These are phyloP conservation scores for Leucania comma DNA, from an alignment of 2,888 invertebrate species.

Conservation along the genomic window DNA sequence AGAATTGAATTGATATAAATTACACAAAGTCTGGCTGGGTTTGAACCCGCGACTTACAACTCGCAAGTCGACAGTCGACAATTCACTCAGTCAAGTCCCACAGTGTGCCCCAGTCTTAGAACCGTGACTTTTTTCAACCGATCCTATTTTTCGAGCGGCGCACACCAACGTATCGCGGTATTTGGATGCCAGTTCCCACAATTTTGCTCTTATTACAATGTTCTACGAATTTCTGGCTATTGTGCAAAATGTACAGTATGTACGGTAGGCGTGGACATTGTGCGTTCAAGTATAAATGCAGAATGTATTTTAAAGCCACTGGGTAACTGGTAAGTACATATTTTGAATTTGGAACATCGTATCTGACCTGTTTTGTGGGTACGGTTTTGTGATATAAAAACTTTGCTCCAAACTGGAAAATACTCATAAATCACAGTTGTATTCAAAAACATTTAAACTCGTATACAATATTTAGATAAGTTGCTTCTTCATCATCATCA, in stretches of 20 bases:
- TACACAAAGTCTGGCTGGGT: too few species aligned
- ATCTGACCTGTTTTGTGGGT: conserved; percentile 19
- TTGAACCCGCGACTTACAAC: too few species aligned
- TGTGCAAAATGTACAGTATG: conserved; percentile 25
- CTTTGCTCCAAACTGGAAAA: too few species aligned
- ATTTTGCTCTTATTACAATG: conserved; percentile 59
- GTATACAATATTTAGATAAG: too few species aligned
- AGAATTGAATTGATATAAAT: too few species aligned
- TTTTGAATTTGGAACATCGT: conserved; percentile 25
- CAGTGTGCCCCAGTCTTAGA: conserved; percentile 34
- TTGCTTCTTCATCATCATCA: too few species aligned
- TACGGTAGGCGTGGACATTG: conserved; percentile 40
- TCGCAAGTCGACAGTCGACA: too few species aligned
- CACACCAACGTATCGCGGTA: conserved; percentile 61
- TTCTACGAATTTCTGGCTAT: conserved; percentile 47
- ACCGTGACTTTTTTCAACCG: conserved; percentile 47
- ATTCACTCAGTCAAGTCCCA: background rate
- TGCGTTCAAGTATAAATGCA: conserved; percentile 45
- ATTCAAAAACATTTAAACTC: too few species aligned
- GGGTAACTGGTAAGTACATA: conserved; percentile 12
- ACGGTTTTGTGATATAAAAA: background rate
- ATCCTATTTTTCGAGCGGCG: conserved; percentile 61
- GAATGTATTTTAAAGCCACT: conserved; percentile 41
- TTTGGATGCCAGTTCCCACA: conserved; percentile 63
- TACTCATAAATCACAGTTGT: too few species aligned